Base-by-base conservation (phyloP, 2,797 vertebrate species). In the Denticeps clupeoides region DNA sequence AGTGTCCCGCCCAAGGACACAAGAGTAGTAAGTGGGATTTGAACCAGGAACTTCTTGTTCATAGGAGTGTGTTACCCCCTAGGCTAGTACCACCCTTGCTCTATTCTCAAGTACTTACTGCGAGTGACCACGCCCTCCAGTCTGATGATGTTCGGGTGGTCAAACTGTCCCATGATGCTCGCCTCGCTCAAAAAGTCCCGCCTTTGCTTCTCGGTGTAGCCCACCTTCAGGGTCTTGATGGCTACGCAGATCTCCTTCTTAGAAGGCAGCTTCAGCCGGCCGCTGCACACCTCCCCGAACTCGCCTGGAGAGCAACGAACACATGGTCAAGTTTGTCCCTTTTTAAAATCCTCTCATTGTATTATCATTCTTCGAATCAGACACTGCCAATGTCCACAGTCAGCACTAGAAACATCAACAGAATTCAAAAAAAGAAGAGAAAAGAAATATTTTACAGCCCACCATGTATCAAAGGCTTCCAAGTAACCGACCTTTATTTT, bases 81-180 rank as follows among this genome's bases (percentile, higher is more conserved):
- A n/a, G n/a, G n/a, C n/a, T n/a, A n/a, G n/a, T n/a, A n/a, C n/a
- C n/a, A n/a, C n/a, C n/a, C n/a, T n/a, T n/a, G n/a, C n/a, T n/a
- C n/a, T n/a, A n/a, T n/a, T n/a, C n/a, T n/a, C n/a, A n/a, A n/a
- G n/a, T 12, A 80, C 92, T 90, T 82, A 95, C 93, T 94, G 79
- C 91, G 90, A 26, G 90, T 96, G 21, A 96, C 90, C 9, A 96
- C 93, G 38, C 91, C 92, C 55, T 97, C 93, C 59, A 97, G 74
- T 5, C 92, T 84, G 75, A 98, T 97, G 69, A 98, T 97, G 55
- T 97, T 98, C 32, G 94, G 94, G 35, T 98, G 93, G 62, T 98
- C 93, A 68, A 98, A 98, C 57, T 98, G 94, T 51, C 94, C 94
- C 93, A 98, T 97, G 70, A 98, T 98, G 60, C 91, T 96, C 2